Conservation (phyloP, 2,888 invertebrate species). For the Strigamia crassipes region DNA sequence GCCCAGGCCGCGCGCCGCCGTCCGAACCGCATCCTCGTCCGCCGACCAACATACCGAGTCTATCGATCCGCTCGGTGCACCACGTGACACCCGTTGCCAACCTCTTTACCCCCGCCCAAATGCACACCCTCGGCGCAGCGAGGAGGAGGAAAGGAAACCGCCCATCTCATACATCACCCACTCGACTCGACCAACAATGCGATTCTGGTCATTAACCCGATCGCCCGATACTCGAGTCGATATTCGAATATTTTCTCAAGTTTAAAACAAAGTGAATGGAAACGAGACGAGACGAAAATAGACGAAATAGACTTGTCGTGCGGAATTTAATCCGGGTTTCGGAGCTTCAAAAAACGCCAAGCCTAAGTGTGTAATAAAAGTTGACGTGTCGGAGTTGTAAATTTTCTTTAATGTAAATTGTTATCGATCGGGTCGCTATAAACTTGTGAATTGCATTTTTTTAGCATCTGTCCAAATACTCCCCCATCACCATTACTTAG, state of each 20-base stretch:
- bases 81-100: background rate
- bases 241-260: no score
- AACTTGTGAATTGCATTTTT: background rate
- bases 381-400: background rate
- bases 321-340: no score
- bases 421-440: background rate
- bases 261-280: no score
- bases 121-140: background rate
- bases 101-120: conserved; percentile 3
- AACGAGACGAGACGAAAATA: no score
- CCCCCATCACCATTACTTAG: background rate
- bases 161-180: no score
- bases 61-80: background rate
- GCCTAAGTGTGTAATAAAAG: background rate
- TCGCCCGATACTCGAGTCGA: no score
- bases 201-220: no score
- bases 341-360: no score
- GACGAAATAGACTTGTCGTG: no score
- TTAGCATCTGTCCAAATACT: background rate
- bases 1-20: background rate
- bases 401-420: background rate
- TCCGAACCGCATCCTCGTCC: conserved; percentile 4
- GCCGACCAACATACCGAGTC: background rate
- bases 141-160: no score
- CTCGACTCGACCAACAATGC: no score